phyloP scores from a whole-genome alignment of 1,140 invertebrate genomes.

The Procambarus virginalis region DNA sequence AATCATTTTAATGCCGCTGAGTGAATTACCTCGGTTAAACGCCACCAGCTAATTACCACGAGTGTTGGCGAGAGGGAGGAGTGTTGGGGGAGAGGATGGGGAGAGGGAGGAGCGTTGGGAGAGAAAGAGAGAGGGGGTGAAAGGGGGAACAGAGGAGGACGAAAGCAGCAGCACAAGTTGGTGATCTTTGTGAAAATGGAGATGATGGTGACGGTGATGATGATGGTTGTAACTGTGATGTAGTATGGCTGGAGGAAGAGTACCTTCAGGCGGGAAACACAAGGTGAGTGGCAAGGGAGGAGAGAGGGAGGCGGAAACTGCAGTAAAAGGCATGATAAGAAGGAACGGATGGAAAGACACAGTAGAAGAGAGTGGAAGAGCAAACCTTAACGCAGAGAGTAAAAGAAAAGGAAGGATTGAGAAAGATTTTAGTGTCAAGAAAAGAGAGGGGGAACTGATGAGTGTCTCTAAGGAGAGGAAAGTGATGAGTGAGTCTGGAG shows the following conservation, averaged over 20 bases:
- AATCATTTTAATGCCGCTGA: slow-evolving; percentile 54
- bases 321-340: slow-evolving; percentile 7
- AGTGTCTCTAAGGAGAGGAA: not conserved
- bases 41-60: slow-evolving; percentile 23
- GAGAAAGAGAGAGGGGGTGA: not conserved
- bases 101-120: not conserved
- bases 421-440: slow-evolving; percentile 2
- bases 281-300: not conserved
- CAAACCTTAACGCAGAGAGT: not conserved
- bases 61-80: not conserved
- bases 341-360: slow-evolving; percentile 12
- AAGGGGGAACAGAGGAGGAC: not conserved
- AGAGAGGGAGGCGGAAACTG: slow-evolving; percentile 7
- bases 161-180: no score
- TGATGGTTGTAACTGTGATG: not conserved
- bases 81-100: no score
- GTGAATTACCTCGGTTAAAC: slow-evolving; percentile 53
- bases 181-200: not conserved
- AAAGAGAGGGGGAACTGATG: slow-evolving; percentile 25
- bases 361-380: not conserved
- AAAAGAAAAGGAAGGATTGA: slow-evolving; percentile 21
- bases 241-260: not conserved
- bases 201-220: not conserved
- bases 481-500: no score
- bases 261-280: not conserved